Evolutionary conservation across 2,888 invertebrate genomes (phyloP).

Genomic region (Dolichopus griseipennis): DNA sequence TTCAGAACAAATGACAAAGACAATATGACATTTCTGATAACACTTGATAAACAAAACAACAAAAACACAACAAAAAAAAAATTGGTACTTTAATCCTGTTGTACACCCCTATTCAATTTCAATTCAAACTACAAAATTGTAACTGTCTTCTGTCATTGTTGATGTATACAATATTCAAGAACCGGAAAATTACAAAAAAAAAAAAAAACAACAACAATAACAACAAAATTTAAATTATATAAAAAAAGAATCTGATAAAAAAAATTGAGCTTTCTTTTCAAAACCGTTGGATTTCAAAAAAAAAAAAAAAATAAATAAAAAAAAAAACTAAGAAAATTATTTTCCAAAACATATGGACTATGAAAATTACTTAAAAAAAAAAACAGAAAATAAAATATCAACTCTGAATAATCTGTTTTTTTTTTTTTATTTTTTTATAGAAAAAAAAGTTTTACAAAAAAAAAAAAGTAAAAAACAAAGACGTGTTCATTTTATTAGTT

Average conservation of each 20-base stretch:
- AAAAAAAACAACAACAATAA: background rate
- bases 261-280: background rate
- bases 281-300: background rate
- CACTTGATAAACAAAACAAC: background rate
- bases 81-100: background rate
- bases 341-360: background rate
- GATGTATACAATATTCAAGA: background rate
- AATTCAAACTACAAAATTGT: background rate
- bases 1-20: background rate
- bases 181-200: background rate
- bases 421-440: too few species aligned
- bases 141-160: background rate
- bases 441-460: too few species aligned
- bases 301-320: too few species aligned
- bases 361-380: background rate
- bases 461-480: too few species aligned
- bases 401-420: background rate
- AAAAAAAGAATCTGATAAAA: background rate
- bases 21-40: slow-evolving; percentile 4
- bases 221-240: background rate
- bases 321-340: too few species aligned
- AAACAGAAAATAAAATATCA: background rate
- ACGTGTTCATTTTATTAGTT: too few species aligned
- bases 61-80: background rate
- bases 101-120: background rate